Evolutionary conservation across 2,113 vertebrate species (phyloP).

Genomic region (Todiramphus saurophagus): DNA sequence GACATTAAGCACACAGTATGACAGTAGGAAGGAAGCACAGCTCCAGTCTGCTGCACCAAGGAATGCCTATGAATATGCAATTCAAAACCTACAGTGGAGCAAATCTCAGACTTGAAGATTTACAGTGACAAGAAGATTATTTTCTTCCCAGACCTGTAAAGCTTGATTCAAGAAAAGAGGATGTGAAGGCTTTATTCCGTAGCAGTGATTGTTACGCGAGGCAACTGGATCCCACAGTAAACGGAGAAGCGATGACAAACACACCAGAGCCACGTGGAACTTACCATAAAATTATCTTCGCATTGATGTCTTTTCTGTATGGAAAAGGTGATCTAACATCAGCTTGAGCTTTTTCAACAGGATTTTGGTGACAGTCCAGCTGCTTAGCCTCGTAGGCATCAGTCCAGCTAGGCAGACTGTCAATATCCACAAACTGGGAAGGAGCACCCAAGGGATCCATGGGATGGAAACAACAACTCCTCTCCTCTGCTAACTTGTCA

Average conservation of each 20-base stretch:
- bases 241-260: not conserved
- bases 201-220: not conserved
- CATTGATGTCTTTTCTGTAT: slow-evolving; percentile 86
- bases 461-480: slow-evolving; percentile 15
- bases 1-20: not conserved
- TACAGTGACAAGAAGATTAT: not conserved
- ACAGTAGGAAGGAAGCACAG: not conserved
- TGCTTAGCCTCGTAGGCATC: slow-evolving; percentile 66
- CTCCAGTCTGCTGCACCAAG: not conserved
- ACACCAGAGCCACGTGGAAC: not conserved
- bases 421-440: slow-evolving; percentile 91
- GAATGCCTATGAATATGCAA: not conserved
- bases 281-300: slow-evolving; percentile 93
- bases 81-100: not conserved
- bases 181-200: not conserved
- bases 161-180: not conserved
- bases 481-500: slow-evolving; percentile 20
- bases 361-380: slow-evolving; percentile 25
- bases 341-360: slow-evolving; percentile 52
- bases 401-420: slow-evolving; percentile 85
- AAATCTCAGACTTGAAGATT: not conserved
- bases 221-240: not conserved
- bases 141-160: not conserved
- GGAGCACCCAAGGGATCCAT: slow-evolving; percentile 99
- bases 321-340: slow-evolving; percentile 86